Conservation (phyloP, 1,140 invertebrate genomes). For the Cardiocondyla obscurior region DNA sequence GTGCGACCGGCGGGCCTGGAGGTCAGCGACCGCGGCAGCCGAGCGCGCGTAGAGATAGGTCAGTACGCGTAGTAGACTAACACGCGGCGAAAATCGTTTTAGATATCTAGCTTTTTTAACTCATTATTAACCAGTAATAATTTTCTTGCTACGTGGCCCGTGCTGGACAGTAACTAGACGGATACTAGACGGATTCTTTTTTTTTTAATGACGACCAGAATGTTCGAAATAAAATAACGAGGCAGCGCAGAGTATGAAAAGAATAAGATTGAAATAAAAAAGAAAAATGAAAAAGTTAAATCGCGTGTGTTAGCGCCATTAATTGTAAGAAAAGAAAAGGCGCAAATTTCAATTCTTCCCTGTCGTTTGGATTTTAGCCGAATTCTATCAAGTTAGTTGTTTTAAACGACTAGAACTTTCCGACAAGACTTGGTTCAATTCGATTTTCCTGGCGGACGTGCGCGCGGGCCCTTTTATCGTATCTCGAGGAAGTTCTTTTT, state of each 20-base stretch:
- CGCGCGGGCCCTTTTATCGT: background rate
- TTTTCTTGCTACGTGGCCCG: too few species aligned
- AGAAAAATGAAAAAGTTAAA: background rate
- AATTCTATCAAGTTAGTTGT: constrained; percentile 29
- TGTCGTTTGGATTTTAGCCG: background rate
- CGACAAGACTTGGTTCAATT: background rate
- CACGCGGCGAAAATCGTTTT: too few species aligned
- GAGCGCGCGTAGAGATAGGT: too few species aligned
- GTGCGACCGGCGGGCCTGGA: too few species aligned
- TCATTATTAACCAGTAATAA: too few species aligned
- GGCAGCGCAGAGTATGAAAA: background rate
- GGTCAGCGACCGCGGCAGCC: too few species aligned
- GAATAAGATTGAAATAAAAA: too few species aligned
- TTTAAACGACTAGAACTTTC: constrained; percentile 32
- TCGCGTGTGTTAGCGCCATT: background rate
- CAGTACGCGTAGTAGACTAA: too few species aligned
- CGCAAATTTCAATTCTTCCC: background rate
- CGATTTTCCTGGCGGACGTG: background rate
- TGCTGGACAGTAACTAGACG: too few species aligned
- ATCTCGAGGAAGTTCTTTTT: constrained; percentile 17
- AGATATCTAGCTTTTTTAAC: too few species aligned
- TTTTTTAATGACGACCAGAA: too few species aligned
- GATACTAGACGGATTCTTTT: too few species aligned
- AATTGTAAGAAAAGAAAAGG: background rate
- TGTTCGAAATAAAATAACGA: background rate